phyloP scores from a whole-genome alignment of 2,113 vertebrate species.

The Myanophis thanlyinensis region DNA sequence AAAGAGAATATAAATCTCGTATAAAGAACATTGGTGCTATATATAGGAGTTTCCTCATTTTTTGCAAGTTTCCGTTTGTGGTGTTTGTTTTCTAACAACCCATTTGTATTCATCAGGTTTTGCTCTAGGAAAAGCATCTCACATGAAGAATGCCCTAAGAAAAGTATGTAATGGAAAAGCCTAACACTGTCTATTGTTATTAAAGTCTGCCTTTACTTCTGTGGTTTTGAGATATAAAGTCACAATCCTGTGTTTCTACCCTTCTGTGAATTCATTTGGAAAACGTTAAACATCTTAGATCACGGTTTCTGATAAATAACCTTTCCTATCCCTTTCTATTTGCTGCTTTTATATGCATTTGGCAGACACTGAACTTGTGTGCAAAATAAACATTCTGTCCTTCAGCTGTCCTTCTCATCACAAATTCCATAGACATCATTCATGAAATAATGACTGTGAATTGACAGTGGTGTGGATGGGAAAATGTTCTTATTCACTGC shows the following conservation, averaged over 20 bases:
- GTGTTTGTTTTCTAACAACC: background rate
- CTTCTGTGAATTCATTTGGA: background rate
- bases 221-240: background rate
- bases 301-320: background rate
- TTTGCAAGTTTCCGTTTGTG: background rate
- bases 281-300: background rate
- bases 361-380: background rate
- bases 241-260: background rate
- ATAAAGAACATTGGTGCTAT: background rate
- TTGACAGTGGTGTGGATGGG: background rate
- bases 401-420: background rate
- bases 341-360: background rate
- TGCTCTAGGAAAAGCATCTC: slow-evolving; percentile 87
- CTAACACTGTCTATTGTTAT: background rate
- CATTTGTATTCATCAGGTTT: slow-evolving; percentile 77
- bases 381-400: background rate
- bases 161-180: slow-evolving; percentile 75
- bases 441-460: background rate
- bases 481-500: background rate
- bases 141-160: slow-evolving; percentile 83
- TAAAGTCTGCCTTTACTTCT: background rate
- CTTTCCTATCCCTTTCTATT: background rate
- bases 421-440: background rate
- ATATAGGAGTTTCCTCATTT: background rate
- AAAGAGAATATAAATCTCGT: no score